Evolutionary conservation across 1,140 invertebrate species (phyloP), one percentile per base, ranked within the genome.

Genomic region (Oncopeltus fasciatus): DNA sequence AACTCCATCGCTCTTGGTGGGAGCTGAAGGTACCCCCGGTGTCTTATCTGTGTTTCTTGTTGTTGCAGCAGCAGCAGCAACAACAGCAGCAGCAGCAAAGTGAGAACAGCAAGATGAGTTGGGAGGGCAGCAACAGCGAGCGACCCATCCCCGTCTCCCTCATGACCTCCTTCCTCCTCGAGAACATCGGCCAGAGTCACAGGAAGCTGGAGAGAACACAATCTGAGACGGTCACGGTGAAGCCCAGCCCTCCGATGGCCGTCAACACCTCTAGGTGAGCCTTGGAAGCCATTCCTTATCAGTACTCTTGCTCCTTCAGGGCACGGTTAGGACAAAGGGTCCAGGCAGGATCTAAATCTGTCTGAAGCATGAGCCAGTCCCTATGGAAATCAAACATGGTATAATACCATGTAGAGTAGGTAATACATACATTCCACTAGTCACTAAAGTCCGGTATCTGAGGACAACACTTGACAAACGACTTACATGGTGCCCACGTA

Each of bases 131-230:
- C 12, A 26, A 58, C n/a, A 46, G 21, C 57, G 29, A 18, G 14
- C 47, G 47, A 24, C 44, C 43, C 27, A 43, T 60, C 2, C 43
- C 43, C 9, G 16, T 62, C 14, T 62, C 65, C 2, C 47, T 66
- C 8, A 59, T 64, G 59, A 49, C 47, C 47, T 20, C 47, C 18
- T 49, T 49, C 47, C 47, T 49, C 60, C 64, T 67, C 33, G 61
- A 65, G 3, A 62, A 62, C 58, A 60, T 64, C 28, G 57, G 57
- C 47, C 46, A 78, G 66, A 76, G 76, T 64, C 86, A 91, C 72
- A 80, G 88, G 24, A 86, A 88, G 66, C 78, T 92, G 64, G 88
- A 92, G 72, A 81, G 87, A 28, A 86, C 83, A 68, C 81, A 86
- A 64, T 89, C 86, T 67, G 88, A 90, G 69, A 86, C 88, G 24